These are phyloP conservation scores for Phacellophora camtschatica DNA, from an alignment of 30 jellyfish, hydroid and myxozoan species.

Conservation along the genomic window DNA sequence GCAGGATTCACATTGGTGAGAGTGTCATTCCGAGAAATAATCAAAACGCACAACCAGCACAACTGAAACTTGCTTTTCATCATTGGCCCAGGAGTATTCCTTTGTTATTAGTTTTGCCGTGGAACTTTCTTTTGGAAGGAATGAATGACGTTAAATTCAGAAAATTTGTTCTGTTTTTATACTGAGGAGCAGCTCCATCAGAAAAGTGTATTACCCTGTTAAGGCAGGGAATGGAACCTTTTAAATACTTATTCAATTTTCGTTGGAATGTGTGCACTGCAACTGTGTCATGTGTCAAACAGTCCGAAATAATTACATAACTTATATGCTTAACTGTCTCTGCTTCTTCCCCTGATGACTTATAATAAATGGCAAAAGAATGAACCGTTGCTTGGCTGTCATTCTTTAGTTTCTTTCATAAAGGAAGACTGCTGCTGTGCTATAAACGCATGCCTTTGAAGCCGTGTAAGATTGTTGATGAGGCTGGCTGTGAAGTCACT, in stretches of 20 bases:
- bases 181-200: constrained; percentile 77
- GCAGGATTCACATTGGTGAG: too few relatives aligned
- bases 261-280: constrained; percentile 26
- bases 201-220: constrained; percentile 36
- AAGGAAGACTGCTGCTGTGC: constrained; percentile 21
- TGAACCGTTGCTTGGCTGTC: constrained; percentile 60
- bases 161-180: constrained; percentile 53
- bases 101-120: background rate
- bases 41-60: too few relatives aligned
- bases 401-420: constrained; percentile 2
- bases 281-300: constrained; percentile 54
- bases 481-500: constrained; percentile 17
- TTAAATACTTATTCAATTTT: constrained; percentile 1
- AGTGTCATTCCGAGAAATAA: too few relatives aligned
- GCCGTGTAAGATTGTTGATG: background rate
- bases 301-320: constrained; percentile 29
- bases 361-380: constrained; percentile 46
- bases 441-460: constrained; percentile 26
- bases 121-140: too few relatives aligned
- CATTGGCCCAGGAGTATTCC: background rate
- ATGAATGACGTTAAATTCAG: too few relatives aligned
- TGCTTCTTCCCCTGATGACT: background rate
- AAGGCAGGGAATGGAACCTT: constrained; percentile 15
- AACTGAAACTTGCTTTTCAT: too few relatives aligned
- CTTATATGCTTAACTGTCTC: background rate